Evolutionary conservation across 2,888 invertebrate genomes (phyloP).

Genomic region (Scelioninae gen. 1): DNA sequence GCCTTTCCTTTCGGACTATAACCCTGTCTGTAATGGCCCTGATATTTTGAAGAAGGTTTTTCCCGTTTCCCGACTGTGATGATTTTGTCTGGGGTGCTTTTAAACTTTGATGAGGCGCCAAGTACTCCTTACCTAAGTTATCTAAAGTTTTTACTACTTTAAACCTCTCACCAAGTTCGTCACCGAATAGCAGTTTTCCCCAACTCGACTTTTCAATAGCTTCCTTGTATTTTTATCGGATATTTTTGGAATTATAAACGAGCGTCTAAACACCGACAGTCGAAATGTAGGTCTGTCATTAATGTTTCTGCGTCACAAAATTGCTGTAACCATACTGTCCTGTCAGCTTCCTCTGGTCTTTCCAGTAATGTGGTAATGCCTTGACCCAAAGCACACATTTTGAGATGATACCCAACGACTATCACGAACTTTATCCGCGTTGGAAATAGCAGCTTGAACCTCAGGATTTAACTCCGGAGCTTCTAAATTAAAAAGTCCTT

Average conservation of each 20-base stretch:
- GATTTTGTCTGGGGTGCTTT: neutral
- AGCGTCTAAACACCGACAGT: neutral
- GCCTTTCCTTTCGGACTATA: neutral
- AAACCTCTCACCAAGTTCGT: neutral
- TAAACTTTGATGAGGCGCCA: neutral
- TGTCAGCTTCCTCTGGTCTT: neutral
- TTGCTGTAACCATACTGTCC: neutral
- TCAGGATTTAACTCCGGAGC: conserved; percentile 34
- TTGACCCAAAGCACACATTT: neutral
- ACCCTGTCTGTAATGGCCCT: neutral
- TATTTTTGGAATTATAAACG: neutral
- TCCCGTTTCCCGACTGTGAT: neutral
- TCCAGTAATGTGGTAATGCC: neutral
- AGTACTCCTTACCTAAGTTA: neutral
- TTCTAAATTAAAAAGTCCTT: conserved; percentile 4
- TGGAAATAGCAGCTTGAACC: neutral
- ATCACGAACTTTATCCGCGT: neutral
- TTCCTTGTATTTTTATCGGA: conserved; percentile 6
- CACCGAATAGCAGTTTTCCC: neutral
- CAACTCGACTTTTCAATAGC: neutral
- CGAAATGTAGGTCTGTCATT: conserved; percentile 1
- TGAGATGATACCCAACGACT: neutral
- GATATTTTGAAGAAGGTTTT: neutral
- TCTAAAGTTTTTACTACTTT: neutral
- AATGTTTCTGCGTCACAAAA: neutral